Base-by-base conservation (phyloP, 2,797 vertebrate species). In the Cryptoblepharus egeriae region DNA sequence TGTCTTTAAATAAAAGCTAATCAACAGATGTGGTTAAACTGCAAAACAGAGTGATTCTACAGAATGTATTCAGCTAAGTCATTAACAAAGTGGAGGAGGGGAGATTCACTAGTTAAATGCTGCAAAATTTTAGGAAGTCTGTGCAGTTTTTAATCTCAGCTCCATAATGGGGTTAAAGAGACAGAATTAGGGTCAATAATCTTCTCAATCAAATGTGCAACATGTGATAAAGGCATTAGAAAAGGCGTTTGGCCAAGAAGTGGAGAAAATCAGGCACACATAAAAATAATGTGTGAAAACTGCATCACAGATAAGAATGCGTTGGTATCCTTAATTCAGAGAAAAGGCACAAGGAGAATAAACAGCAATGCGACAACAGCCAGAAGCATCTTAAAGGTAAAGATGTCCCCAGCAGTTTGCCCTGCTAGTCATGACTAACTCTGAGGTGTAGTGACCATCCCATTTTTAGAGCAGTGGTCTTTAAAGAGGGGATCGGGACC, bases 101-200 rank as follows among this genome's bases (percentile, higher is more conserved):
- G n/a, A n/a, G n/a, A n/a, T n/a, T n/a, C 70, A 78, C 58, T 55
- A 85, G 74, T 71, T 84, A 88, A 60, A 39, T 85, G 42, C 74
- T 8, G 76, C 1, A 45, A 76, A 90, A 89, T 86, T 77, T 81
- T n/a, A 81, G 80, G 70, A 37, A 80, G 45, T 20, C 7, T 70
- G 68, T 35, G 85, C 0, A 67, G 65, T 15, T 58, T 87, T 83
- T 83, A 82, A 37, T 64, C 73, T 81, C 57, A 76, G 81, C 55
- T 89, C 24, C 60, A 58, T 87, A 82, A 67, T 26, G 83, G 79
- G 77, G 78, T 60, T 12, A 92, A 81, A 81, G 35, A 37, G 22
- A 81, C 18, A 86, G 67, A 71, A 77, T 63, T 42, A 81, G 15
- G 32, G 57, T 85, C 79, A n/a, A n/a, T n/a, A n/a, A 24, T 13